Percentiles rank a stretch among this genome's conserved stretches.
Conservation (phyloP, 2,888 invertebrate species). For the Ptychoptera contaminata region DNA sequence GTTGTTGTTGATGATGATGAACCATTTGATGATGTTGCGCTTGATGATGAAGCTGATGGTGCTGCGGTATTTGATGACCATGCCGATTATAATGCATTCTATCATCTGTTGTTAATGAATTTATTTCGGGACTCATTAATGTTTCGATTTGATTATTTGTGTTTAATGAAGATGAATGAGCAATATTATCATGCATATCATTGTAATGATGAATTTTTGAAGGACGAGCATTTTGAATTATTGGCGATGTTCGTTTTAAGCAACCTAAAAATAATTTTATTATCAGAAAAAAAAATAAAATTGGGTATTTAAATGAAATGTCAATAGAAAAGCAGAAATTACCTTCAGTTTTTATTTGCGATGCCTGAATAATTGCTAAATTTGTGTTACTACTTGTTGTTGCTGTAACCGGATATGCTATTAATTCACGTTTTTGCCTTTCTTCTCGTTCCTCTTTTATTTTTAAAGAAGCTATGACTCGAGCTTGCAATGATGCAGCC, state of each 20-base stretch:
- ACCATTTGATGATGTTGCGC: conserved; percentile 18
- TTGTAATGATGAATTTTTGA: conserved; percentile 28
- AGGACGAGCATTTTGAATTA: conserved; percentile 33
- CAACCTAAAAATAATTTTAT: conserved; percentile 17
- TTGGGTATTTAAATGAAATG: conserved; percentile 2
- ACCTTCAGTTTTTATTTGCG: conserved; percentile 14
- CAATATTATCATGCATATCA: not conserved
- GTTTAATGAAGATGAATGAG: conserved; percentile 6
- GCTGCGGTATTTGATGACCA: conserved; percentile 12
- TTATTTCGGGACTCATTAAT: conserved; percentile 47
- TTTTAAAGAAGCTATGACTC: conserved; percentile 52
- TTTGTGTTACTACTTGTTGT: conserved; percentile 2
- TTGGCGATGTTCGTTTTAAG: conserved; percentile 35
- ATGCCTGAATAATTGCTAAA: conserved; percentile 8
- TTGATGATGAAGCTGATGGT: conserved; percentile 21
- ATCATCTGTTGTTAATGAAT: conserved; percentile 42
- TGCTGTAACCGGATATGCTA: conserved; percentile 11
- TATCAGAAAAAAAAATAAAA: conserved; percentile 14
- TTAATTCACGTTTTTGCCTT: conserved; percentile 25
- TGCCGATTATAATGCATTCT: conserved; percentile 11
- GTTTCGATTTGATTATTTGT: conserved; percentile 24
- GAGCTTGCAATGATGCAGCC: conserved; percentile 67
- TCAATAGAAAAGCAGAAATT: conserved; percentile 14
- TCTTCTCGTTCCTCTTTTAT: conserved; percentile 35
- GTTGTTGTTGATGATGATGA: no score